Conservation (phyloP, 2,888 invertebrate species). For the Tinea semifulvella region DNA sequence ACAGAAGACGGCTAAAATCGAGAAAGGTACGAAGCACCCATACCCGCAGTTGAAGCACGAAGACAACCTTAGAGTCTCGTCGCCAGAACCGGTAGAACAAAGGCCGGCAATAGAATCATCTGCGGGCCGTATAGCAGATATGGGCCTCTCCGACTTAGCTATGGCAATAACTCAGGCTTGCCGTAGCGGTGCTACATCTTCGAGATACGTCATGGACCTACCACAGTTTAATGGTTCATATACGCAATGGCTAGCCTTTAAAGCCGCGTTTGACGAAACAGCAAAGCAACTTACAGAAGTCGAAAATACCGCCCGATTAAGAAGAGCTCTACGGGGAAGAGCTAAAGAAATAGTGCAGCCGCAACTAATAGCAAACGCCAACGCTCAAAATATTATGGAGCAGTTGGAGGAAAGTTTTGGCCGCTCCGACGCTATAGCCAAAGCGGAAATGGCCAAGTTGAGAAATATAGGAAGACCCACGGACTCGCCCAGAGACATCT, state of each 20-base stretch:
- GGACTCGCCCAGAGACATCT: not conserved
- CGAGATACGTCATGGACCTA: not conserved
- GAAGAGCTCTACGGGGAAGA: no score
- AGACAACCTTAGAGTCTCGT: not conserved
- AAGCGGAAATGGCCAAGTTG: not conserved
- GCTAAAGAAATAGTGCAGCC: not conserved
- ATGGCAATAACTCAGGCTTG: not conserved
- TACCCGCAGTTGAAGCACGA: not conserved
- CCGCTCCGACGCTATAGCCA: not conserved
- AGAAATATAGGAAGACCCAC: not conserved
- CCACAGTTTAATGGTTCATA: not conserved
- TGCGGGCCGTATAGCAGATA: not conserved
- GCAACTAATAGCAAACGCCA: not conserved
- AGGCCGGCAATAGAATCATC: not conserved
- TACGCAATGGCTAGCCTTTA: not conserved
- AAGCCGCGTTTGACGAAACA: no score
- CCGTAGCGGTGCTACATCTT: not conserved
- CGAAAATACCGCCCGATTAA: no score
- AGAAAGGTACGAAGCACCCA: no score
- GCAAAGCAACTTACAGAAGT: not conserved
- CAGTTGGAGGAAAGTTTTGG: slow-evolving; percentile 7
- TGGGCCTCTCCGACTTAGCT: not conserved
- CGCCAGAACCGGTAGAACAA: not conserved
- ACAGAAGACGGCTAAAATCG: no score
- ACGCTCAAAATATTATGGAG: no score